Conservation (phyloP, 2,113 vertebrate species). For the Siphamia tubifer region DNA sequence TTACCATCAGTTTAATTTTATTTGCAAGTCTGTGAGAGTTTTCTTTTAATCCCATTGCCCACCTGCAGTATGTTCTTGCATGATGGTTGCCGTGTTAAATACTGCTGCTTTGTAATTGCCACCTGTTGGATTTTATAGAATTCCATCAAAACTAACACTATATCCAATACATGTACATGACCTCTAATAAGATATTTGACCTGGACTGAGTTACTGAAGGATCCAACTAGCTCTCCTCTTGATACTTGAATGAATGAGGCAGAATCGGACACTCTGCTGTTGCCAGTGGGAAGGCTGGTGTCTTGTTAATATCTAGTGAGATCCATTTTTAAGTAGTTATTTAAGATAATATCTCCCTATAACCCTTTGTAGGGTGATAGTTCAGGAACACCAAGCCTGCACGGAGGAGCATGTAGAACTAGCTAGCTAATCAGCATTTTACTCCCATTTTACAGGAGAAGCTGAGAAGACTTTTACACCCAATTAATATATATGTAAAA, state of each 20-base stretch:
- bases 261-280: conserved; percentile 49
- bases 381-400: conserved; percentile 65
- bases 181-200: conserved; percentile 41
- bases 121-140: conserved; percentile 41
- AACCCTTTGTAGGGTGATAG: conserved; percentile 40
- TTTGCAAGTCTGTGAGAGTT: too few relatives aligned
- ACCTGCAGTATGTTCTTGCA: background rate
- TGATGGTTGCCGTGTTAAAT: conserved; percentile 35
- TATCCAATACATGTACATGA: background rate
- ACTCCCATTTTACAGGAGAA: conserved; percentile 83
- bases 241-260: conserved; percentile 63
- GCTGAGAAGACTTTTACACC: conserved; percentile 72
- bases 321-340: conserved; percentile 66
- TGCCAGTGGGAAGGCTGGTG: conserved; percentile 50
- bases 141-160: conserved; percentile 10
- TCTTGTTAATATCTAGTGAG: conserved; percentile 52
- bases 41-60: too few relatives aligned
- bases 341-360: conserved; percentile 66
- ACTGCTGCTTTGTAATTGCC: conserved; percentile 26
- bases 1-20: background rate
- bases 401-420: conserved; percentile 69
- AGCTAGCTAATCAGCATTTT: conserved; percentile 76
- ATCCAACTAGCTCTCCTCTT: conserved; percentile 56
- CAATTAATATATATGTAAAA: conserved; percentile 82
- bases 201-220: conserved; percentile 37